These are phyloP conservation scores for Gnathonemus longibarbis DNA, from an alignment of 2,113 vertebrate species.

Conservation along the genomic window DNA sequence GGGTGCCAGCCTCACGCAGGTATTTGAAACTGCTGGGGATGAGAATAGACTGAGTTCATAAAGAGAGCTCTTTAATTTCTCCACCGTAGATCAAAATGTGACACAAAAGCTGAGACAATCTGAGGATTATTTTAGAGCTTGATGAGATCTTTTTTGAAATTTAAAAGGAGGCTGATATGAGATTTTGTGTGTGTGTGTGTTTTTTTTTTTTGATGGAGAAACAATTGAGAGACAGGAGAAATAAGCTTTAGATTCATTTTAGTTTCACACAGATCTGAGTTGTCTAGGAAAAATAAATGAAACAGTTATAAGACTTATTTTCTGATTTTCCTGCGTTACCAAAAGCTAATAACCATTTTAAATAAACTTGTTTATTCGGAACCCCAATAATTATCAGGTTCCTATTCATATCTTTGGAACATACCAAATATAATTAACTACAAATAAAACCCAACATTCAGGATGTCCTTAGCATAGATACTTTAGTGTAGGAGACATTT, in stretches of 20 bases:
- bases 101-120: neutral
- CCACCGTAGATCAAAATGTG: neutral
- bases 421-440: neutral
- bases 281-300: neutral
- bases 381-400: neutral
- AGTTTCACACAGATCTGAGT: neutral
- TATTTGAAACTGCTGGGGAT: neutral
- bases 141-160: neutral
- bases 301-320: neutral
- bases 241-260: neutral
- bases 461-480: neutral
- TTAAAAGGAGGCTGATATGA: neutral
- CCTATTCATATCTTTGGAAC: neutral
- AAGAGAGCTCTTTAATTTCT: neutral
- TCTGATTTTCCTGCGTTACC: neutral
- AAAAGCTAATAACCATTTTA: neutral
- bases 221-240: neutral
- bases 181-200: neutral
- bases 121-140: neutral
- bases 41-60: neutral
- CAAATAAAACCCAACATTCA: neutral
- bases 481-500: neutral
- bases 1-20: neutral
- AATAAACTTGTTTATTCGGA: neutral
- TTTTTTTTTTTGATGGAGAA: neutral